Evolutionary conservation across 2,888 invertebrate genomes (phyloP).

Genomic region (Opisthograptis luteolata): DNA sequence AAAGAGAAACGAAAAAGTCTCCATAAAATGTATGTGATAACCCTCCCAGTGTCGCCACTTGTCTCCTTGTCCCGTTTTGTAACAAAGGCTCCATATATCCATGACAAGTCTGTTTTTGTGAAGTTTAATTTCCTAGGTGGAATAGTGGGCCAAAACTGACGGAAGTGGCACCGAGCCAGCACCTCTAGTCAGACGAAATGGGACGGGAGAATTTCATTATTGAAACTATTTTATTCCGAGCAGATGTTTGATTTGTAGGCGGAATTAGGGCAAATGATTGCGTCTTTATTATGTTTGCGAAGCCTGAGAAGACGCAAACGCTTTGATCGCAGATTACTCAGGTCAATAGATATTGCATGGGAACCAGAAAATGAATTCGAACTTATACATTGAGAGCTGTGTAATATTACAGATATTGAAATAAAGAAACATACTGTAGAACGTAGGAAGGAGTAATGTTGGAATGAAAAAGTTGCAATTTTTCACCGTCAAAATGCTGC

Average conservation of each 20-base stretch:
- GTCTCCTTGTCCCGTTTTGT: background rate
- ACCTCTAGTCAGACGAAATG: constrained; percentile 56
- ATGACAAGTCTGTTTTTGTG: constrained; percentile 15
- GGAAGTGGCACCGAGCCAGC: constrained; percentile 67
- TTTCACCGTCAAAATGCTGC: too few species aligned
- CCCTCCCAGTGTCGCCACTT: background rate
- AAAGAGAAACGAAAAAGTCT: background rate
- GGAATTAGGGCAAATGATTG: constrained; percentile 25
- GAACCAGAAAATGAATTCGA: too few species aligned
- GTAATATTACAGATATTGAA: too few species aligned
- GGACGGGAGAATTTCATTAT: constrained; percentile 73
- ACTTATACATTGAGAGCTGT: too few species aligned
- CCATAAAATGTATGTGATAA: background rate
- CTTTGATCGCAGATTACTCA: background rate
- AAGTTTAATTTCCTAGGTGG: constrained; percentile 46
- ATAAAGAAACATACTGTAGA: too few species aligned
- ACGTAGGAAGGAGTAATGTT: too few species aligned
- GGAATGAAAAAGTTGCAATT: too few species aligned
- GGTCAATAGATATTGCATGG: background rate
- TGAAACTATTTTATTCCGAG: constrained; percentile 60
- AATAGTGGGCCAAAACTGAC: constrained; percentile 50
- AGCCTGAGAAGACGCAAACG: background rate
- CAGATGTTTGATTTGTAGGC: constrained; percentile 39
- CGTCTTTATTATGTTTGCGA: constrained; percentile 19
- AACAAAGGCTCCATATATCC: constrained; percentile 4